A percentile compares a stretch with the other conserved stretches of the same genome.
phyloP scores from a whole-genome alignment of 1,140 invertebrate genomes.

The Amphibalanus amphitrite region DNA sequence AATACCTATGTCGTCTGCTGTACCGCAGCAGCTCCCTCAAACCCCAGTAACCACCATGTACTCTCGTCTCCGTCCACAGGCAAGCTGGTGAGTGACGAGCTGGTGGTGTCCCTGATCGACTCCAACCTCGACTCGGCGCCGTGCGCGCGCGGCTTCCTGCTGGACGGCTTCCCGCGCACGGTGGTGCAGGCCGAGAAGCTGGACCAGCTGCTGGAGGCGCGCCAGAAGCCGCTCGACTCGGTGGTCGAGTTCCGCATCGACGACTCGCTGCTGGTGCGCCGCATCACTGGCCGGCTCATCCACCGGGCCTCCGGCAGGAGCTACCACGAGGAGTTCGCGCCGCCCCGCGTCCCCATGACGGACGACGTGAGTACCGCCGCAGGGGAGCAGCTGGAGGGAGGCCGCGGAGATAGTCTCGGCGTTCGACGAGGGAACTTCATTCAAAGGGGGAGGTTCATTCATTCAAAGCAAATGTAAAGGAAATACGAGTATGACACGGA shows the following conservation, averaged over 20 bases:
- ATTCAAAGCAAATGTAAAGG: too few relatives aligned
- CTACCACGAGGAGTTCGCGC: conserved; percentile 86
- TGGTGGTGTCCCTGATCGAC: neutral
- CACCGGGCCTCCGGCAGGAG: conserved; percentile 77
- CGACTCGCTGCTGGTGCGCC: conserved; percentile 67
- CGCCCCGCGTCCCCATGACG: conserved; percentile 34
- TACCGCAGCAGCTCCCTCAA: too few relatives aligned
- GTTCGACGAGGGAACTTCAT: too few relatives aligned
- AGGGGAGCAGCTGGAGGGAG: conserved; percentile 35
- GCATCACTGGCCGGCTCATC: conserved; percentile 53
- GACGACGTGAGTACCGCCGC: conserved; percentile 63
- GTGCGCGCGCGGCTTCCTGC: conserved; percentile 62
- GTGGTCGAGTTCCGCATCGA: conserved; percentile 81
- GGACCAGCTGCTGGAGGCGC: conserved; percentile 22
- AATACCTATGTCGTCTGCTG: too few relatives aligned
- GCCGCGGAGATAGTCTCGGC: too few relatives aligned
- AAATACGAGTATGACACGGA: too few relatives aligned
- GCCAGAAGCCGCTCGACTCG: conserved; percentile 44
- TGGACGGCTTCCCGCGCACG: conserved; percentile 90
- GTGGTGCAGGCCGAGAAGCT: conserved; percentile 61
- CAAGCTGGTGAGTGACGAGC: neutral
- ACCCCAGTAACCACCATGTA: too few relatives aligned
- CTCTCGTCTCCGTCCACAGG: neutral
- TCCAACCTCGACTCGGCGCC: neutral
- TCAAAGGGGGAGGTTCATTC: too few relatives aligned